These are phyloP conservation scores for Platichthys stellatus DNA, from an alignment of 2,113 vertebrate genomes.

Conservation along the genomic window DNA sequence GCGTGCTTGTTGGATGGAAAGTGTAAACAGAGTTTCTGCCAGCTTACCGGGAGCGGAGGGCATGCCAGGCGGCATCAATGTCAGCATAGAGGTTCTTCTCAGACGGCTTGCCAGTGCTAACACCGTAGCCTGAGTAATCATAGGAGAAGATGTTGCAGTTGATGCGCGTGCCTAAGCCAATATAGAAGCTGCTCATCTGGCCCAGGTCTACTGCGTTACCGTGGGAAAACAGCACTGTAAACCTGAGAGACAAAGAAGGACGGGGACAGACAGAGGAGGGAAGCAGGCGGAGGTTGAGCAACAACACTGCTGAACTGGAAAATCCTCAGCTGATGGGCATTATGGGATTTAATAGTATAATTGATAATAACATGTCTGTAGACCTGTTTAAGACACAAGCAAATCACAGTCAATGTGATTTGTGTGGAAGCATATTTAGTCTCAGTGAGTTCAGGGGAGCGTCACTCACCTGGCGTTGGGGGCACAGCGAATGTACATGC, in stretches of 20 bases:
- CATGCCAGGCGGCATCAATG: conserved; percentile 97
- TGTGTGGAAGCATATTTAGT: background rate
- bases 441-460: background rate
- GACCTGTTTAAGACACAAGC: background rate
- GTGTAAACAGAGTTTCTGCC: conserved; percentile 5
- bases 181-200: conserved; percentile 99
- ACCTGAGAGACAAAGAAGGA: conserved; percentile 79
- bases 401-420: background rate
- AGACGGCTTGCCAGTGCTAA: conserved; percentile 92
- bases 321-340: background rate
- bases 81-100: conserved; percentile 98
- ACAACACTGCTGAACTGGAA: background rate
- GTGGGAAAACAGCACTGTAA: conserved; percentile 96
- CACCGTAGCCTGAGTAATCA: conserved; percentile 97
- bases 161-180: conserved; percentile 95
- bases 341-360: background rate
- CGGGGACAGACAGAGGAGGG: background rate
- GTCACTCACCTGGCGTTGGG: conserved; percentile 89
- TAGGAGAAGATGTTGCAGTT: conserved; percentile 99
- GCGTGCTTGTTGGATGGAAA: background rate
- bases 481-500: conserved; percentile 97
- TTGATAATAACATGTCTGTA: background rate
- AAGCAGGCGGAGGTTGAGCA: background rate
- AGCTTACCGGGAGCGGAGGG: conserved; percentile 90
- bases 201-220: conserved; percentile 97